Percentiles rank a stretch among this genome's conserved stretches.
Evolutionary conservation across 2,797 vertebrate genomes (phyloP).

Genomic region (Myotis planiceps): DNA sequence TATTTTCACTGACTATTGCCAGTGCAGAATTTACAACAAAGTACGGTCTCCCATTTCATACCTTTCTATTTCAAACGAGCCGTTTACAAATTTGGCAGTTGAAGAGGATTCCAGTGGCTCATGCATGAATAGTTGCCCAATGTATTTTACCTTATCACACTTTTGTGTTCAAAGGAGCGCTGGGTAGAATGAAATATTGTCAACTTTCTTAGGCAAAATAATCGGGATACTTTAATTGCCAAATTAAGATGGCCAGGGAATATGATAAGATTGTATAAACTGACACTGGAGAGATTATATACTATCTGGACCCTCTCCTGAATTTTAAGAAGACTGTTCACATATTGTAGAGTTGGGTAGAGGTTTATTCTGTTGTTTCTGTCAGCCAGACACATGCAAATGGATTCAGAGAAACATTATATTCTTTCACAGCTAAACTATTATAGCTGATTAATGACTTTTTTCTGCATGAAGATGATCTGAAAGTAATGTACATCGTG

Average conservation of each 20-base stretch:
- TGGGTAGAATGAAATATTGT: conserved; percentile 66
- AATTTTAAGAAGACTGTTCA: conserved; percentile 62
- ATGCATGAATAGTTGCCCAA: conserved; percentile 48
- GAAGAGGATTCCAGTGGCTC: conserved; percentile 31
- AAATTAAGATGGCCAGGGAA: conserved; percentile 20
- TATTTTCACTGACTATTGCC: background rate
- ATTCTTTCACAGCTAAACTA: conserved; percentile 67
- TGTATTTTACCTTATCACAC: conserved; percentile 57
- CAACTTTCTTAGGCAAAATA: conserved; percentile 64
- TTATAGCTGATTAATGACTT: conserved; percentile 78
- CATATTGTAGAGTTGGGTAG: conserved; percentile 48
- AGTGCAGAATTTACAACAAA: conserved; percentile 30
- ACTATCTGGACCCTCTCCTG: conserved; percentile 20
- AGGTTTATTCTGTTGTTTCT: conserved; percentile 56
- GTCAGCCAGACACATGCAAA: conserved; percentile 70
- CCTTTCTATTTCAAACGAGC: conserved; percentile 58
- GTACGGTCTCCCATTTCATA: conserved; percentile 43
- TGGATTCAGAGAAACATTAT: conserved; percentile 70
- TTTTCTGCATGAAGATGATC: conserved; percentile 71
- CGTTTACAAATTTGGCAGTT: conserved; percentile 61
- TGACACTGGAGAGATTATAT: conserved; percentile 37
- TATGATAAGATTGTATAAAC: conserved; percentile 60
- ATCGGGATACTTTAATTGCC: conserved; percentile 66
- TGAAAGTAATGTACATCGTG: conserved; percentile 57
- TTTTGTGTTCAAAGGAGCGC: conserved; percentile 58